Base-by-base conservation (phyloP, 2,797 vertebrate genomes). In the Phrynocephalus vlangalii region DNA sequence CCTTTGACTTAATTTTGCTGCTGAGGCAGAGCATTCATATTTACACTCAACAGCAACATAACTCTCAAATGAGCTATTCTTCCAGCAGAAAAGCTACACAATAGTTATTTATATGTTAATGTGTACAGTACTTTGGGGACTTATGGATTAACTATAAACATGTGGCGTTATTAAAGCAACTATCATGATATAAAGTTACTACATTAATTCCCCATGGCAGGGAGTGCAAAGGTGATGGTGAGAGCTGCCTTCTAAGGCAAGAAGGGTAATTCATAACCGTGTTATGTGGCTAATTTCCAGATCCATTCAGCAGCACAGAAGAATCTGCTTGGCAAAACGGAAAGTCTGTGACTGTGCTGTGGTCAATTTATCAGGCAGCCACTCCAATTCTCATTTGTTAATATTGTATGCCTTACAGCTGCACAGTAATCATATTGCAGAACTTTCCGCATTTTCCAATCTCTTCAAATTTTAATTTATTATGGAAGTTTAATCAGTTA, bases 111-210 rank as follows among this genome's bases (percentile, higher is more conserved):
- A 87, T 87, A 90, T 87, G 82, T 90, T 84, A 87, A 87, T 84
- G 63, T 11, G 10, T 48, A 48, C 48, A 77, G 26, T 52, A 84
- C 71, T 90, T 81, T 76, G 2, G 85, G 77, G 71, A 84, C 82
- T 87, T 87, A 81, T 87, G 77, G 85, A 84, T 90, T 80, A 90
- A 87, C 33, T 84, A 87, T 84, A 87, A 87, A 81, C 85, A 84
- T 90, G 85, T 76, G 78, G 72, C 77, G 70, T 90, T 90, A 87
- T 90, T 90, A 87, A 84, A 87, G 63, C 63, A 81, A 76, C 70
- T 70, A 87, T 90, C 71, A 81, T 84, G 78, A 71, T 77, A 48
- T 84, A 84, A 84, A 84, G 72, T 83, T 84, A 30, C 78, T 70
- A 71, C 66, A 76, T 87, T 87, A 81, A 87, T 28, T 80, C 83